Evolutionary conservation across 2,888 invertebrate species (phyloP).

Genomic region (Ophonus ardosiacus): DNA sequence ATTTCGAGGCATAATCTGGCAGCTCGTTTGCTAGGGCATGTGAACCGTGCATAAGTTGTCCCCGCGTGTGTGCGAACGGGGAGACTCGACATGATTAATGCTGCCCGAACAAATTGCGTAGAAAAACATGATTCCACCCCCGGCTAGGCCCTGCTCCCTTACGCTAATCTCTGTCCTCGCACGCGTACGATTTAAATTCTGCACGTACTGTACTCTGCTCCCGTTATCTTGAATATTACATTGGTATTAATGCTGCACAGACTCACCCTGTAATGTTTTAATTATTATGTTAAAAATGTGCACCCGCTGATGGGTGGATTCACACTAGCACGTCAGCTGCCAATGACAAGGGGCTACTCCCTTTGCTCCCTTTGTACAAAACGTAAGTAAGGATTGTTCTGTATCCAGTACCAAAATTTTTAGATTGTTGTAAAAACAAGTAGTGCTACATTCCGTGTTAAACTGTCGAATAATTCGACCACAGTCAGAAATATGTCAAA

Average conservation of each 20-base stretch:
- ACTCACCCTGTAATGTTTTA: slow-evolving; percentile 53
- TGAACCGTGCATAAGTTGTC: slow-evolving; percentile 71
- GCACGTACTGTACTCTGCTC: slow-evolving; percentile 3
- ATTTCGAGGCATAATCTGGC: slow-evolving; percentile 62
- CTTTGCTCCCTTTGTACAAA: too few species aligned
- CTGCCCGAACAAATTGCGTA: slow-evolving; percentile 71
- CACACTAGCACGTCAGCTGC: slow-evolving; percentile 7
- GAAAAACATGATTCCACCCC: slow-evolving; percentile 69
- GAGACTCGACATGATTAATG: slow-evolving; percentile 70
- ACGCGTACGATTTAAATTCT: slow-evolving; percentile 66
- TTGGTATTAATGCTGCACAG: slow-evolving; percentile 48
- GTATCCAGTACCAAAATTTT: too few species aligned
- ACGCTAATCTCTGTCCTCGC: slow-evolving; percentile 64
- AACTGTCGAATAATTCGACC: too few species aligned
- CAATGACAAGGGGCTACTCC: not conserved
- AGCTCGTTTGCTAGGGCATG: slow-evolving; percentile 68
- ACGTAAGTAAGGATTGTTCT: too few species aligned
- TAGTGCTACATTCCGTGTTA: too few species aligned
- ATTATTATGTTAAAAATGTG: slow-evolving; percentile 59
- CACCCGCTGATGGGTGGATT: slow-evolving; percentile 16
- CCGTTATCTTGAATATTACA: slow-evolving; percentile 62
- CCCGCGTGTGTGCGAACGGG: slow-evolving; percentile 74
- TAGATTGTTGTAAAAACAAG: too few species aligned
- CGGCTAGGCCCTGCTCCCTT: slow-evolving; percentile 51
- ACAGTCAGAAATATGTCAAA: too few species aligned